These are phyloP conservation scores for Kradibia gibbosae DNA, from an alignment of 1,140 invertebrate species.

Conservation along the genomic window DNA sequence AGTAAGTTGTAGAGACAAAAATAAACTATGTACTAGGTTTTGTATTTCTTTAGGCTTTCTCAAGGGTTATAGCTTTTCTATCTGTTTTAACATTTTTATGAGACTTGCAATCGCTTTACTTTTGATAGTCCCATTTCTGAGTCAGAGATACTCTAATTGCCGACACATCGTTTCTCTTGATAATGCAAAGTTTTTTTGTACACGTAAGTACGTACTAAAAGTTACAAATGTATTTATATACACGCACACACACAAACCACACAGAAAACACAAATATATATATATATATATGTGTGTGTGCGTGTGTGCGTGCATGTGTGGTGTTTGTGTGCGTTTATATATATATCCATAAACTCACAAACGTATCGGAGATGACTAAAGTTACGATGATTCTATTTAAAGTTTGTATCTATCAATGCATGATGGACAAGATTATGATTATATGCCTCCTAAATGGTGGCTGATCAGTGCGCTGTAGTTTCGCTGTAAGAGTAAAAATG, in stretches of 20 bases:
- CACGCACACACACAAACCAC: not conserved
- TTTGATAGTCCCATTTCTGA: not conserved
- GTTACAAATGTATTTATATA: not conserved
- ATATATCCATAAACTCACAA: slow-evolving; percentile 56
- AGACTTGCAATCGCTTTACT: not conserved
- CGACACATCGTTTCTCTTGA: slow-evolving; percentile 28
- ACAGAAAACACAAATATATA: slow-evolving; percentile 1
- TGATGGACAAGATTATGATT: slow-evolving; percentile 70
- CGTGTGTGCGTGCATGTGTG: not conserved
- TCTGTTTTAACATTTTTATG: not conserved
- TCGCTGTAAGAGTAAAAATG: slow-evolving; percentile 71
- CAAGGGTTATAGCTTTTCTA: not conserved
- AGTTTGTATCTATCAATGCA: slow-evolving; percentile 65
- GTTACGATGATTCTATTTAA: slow-evolving; percentile 64
- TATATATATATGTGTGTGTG: not conserved
- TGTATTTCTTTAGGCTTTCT: no score
- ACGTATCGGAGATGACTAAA: slow-evolving; percentile 63
- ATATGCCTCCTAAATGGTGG: slow-evolving; percentile 68
- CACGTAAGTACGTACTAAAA: not conserved
- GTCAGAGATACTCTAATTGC: not conserved
- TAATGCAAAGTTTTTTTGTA: not conserved
- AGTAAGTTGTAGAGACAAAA: no score
- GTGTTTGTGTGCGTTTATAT: slow-evolving; percentile 1
- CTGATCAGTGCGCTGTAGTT: slow-evolving; percentile 72
- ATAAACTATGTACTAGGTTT: not conserved